Percentiles rank a stretch among this genome's conserved stretches.
These are phyloP conservation scores for Hyalella azteca DNA, from an alignment of 2,888 invertebrate species.

Conservation along the genomic window DNA sequence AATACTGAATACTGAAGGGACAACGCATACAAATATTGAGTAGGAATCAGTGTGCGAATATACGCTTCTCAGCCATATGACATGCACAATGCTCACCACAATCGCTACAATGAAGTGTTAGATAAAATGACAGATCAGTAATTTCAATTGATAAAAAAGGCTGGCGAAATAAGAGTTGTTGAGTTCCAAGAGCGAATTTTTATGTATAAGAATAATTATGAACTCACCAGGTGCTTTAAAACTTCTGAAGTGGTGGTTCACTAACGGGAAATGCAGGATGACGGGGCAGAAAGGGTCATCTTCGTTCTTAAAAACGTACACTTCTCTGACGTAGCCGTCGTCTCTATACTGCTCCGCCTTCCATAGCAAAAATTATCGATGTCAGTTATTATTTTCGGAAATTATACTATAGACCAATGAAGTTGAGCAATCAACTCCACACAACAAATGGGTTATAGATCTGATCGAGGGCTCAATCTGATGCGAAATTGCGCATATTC, in stretches of 20 bases:
- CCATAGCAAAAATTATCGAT: background rate
- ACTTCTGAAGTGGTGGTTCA: constrained; percentile 63
- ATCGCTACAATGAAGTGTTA: background rate
- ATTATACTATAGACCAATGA: too few relatives aligned
- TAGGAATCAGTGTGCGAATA: background rate
- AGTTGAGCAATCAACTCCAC: too few relatives aligned
- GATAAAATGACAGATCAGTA: too few relatives aligned
- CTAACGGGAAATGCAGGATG: constrained; percentile 64
- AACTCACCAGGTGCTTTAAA: constrained; percentile 63
- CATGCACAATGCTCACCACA: background rate
- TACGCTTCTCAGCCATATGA: background rate
- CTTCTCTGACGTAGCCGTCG: constrained; percentile 63
- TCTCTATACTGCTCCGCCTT: constrained; percentile 43
- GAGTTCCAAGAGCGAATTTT: too few relatives aligned
- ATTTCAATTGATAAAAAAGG: too few relatives aligned
- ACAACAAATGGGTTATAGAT: too few relatives aligned
- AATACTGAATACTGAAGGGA: constrained; percentile 32
- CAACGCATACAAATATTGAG: background rate
- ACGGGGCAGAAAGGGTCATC: constrained; percentile 63
- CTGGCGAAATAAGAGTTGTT: too few relatives aligned
- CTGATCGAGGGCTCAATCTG: too few relatives aligned
- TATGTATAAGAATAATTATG: background rate
- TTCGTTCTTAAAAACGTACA: constrained; percentile 64
- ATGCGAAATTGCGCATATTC: too few relatives aligned
- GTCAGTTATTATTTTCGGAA: too few relatives aligned